Evolutionary conservation across 2,113 vertebrate species (phyloP).

Genomic region (Apeltes quadracus): DNA sequence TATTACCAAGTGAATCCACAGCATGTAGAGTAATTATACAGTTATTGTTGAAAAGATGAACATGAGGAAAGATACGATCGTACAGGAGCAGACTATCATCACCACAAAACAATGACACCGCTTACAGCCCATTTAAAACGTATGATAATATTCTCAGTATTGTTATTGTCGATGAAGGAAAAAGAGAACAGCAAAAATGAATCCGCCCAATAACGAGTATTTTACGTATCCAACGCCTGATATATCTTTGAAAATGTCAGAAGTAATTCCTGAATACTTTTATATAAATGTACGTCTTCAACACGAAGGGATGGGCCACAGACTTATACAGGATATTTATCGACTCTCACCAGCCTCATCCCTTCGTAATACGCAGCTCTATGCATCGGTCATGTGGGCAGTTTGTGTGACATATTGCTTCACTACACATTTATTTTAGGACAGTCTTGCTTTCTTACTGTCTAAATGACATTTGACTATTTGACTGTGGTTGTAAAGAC

Average conservation of each 20-base stretch:
- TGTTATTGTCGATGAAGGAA: background rate
- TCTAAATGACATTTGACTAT: conserved; percentile 19
- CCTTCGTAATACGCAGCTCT: background rate
- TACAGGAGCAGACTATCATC: conserved; percentile 1
- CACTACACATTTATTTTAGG: conserved; percentile 17
- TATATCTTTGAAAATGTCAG: background rate
- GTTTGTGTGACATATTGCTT: conserved; percentile 32
- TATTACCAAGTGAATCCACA: conserved; percentile 53
- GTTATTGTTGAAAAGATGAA: conserved; percentile 19
- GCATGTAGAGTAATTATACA: conserved; percentile 46
- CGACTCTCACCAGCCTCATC: background rate
- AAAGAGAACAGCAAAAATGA: background rate
- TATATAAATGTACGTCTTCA: background rate
- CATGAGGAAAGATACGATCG: background rate
- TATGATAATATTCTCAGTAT: conserved; percentile 3
- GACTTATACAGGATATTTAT: background rate
- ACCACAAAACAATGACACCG: background rate
- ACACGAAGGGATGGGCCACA: background rate
- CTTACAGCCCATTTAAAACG: background rate
- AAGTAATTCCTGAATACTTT: background rate
- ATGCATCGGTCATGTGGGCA: background rate
- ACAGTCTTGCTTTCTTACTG: conserved; percentile 4
- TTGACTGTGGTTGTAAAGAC: conserved; percentile 59
- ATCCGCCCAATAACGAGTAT: background rate
- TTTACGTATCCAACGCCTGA: background rate